A percentile compares a stretch with the other conserved stretches of the same genome.
phyloP scores from a whole-genome alignment of 2,113 vertebrate species.

The Sinocyclocheilus anshuiensis region DNA sequence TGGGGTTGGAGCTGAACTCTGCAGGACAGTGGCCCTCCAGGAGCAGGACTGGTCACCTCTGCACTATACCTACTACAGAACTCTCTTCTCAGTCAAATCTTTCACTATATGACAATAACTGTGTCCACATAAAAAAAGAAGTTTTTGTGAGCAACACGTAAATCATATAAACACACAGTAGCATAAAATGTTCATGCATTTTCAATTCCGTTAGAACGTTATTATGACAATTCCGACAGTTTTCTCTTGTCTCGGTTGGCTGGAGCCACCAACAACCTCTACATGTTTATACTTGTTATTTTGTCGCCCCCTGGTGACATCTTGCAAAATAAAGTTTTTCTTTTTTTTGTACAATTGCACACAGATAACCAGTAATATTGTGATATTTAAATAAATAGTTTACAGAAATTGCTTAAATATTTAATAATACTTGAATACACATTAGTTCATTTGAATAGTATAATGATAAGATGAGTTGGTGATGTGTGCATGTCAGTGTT shows the following conservation, averaged over 20 bases:
- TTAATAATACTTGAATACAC: neutral
- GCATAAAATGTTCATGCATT: neutral
- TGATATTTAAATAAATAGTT: neutral
- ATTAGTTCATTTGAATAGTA: neutral
- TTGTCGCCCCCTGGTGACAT: neutral
- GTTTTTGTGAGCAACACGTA: neutral
- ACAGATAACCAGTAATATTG: neutral
- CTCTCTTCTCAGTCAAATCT: no score
- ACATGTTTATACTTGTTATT: neutral
- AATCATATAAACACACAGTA: neutral
- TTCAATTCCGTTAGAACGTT: neutral
- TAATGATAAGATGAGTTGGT: neutral
- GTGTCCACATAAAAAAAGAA: neutral
- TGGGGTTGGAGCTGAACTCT: no score
- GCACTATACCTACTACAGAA: no score
- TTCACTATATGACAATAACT: neutral
- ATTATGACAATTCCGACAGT: neutral
- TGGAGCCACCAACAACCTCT: neutral
- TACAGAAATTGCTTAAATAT: neutral
- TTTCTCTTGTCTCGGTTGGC: neutral
- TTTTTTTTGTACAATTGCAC: neutral
- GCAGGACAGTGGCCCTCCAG: no score
- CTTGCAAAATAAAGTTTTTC: neutral
- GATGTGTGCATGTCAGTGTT: neutral
- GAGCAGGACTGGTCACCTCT: no score